Percentiles rank a stretch among this genome's conserved stretches.
Conservation (phyloP, 2,797 vertebrate genomes). For the Avahi laniger region DNA sequence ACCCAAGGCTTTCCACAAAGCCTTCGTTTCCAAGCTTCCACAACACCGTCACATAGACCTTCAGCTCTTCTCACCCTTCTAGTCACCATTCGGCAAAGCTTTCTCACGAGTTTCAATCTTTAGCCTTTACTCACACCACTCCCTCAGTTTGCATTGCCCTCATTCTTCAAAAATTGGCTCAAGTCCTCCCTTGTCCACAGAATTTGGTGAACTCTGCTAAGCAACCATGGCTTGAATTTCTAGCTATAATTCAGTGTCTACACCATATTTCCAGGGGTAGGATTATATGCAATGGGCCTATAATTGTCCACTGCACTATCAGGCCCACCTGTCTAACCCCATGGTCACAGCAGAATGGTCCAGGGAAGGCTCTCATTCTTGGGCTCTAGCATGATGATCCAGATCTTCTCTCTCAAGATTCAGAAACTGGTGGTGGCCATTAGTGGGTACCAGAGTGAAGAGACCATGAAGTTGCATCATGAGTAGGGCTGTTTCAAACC, state of each 20-base stretch:
- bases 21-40: neutral
- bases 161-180: neutral
- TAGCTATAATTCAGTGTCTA: neutral
- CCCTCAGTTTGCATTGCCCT: neutral
- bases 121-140: neutral
- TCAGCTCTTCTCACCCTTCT: neutral
- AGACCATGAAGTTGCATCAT: neutral
- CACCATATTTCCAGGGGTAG: neutral
- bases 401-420: neutral
- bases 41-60: neutral
- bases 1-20: neutral
- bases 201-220: neutral
- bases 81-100: neutral
- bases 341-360: neutral
- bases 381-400: neutral
- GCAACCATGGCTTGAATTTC: neutral
- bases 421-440: neutral
- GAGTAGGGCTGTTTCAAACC: neutral
- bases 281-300: neutral
- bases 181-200: neutral
- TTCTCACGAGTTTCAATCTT: neutral
- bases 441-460: neutral
- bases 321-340: neutral
- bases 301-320: neutral
- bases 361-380: neutral